Conservation (phyloP, 1,140 invertebrate species). For the Cydia pomonella region DNA sequence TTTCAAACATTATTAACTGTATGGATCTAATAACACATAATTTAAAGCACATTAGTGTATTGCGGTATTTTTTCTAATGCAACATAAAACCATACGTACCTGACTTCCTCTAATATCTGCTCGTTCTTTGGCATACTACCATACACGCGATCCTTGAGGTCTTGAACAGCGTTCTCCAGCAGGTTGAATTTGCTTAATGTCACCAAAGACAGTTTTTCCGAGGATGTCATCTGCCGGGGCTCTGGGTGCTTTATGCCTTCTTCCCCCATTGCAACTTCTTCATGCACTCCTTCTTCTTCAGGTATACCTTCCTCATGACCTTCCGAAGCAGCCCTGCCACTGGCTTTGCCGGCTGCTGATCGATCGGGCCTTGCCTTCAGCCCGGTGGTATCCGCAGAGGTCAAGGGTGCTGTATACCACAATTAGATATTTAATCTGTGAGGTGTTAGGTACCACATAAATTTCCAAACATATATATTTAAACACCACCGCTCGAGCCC, state of each 20-base stretch:
- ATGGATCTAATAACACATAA: too few species aligned
- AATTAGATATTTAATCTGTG: too few species aligned
- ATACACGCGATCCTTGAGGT: constrained; percentile 67
- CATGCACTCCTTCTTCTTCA: background rate
- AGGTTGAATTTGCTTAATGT: constrained; percentile 69
- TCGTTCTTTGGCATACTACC: constrained; percentile 71
- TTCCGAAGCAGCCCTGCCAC: background rate
- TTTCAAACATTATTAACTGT: too few species aligned
- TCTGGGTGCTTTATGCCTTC: background rate
- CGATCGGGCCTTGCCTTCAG: background rate
- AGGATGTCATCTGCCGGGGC: background rate
- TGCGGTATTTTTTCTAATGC: too few species aligned
- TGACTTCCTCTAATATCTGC: constrained; percentile 69
- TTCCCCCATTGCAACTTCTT: background rate
- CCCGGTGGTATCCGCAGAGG: background rate
- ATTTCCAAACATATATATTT: too few species aligned
- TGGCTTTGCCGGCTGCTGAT: background rate
- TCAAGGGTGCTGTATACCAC: background rate
- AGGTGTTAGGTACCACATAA: too few species aligned
- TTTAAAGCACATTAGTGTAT: too few species aligned
- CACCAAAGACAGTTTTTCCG: constrained; percentile 59
- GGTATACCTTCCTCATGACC: background rate
- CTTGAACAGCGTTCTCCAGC: constrained; percentile 60
- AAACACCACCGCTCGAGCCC: too few species aligned
- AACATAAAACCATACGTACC: constrained; percentile 43